phyloP scores from a whole-genome alignment of 1,140 invertebrate genomes.

The Telenomus remus region DNA sequence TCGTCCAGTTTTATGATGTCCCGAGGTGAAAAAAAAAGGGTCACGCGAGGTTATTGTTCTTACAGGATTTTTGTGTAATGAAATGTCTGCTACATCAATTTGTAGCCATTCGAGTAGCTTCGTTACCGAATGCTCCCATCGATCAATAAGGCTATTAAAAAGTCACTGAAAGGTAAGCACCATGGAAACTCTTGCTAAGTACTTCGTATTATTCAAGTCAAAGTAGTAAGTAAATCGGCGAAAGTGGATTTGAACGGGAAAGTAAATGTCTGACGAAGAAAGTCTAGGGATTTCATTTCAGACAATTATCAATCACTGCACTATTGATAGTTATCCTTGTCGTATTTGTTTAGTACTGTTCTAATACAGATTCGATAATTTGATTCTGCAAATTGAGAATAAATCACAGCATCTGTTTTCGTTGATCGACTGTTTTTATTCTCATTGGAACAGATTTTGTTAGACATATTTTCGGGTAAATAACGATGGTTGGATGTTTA shows the following conservation, averaged over 20 bases:
- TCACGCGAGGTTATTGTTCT: conserved; percentile 10
- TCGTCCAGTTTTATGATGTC: no score
- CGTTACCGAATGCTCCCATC: background rate
- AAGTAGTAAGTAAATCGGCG: conserved; percentile 12
- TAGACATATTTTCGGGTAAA: no score
- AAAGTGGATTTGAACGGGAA: conserved; percentile 11
- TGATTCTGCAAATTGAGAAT: no score
- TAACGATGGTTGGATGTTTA: background rate
- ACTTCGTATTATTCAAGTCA: conserved; percentile 23
- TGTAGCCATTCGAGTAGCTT: conserved; percentile 7
- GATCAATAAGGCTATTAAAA: conserved; percentile 5
- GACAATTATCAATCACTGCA: conserved; percentile 1
- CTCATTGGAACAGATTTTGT: no score
- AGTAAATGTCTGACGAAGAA: conserved; percentile 8
- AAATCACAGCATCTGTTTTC: no score
- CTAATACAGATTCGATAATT: no score
- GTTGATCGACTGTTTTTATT: no score
- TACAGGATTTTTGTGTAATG: conserved; percentile 9
- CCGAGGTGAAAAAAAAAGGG: background rate
- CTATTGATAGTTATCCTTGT: background rate
- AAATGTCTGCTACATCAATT: conserved; percentile 5
- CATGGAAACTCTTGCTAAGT: conserved; percentile 19
- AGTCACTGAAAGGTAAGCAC: background rate
- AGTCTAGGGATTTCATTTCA: conserved; percentile 7
- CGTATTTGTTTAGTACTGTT: background rate